Conservation (phyloP, 2,797 vertebrate genomes). For the Melanotaenia trifasciata region DNA sequence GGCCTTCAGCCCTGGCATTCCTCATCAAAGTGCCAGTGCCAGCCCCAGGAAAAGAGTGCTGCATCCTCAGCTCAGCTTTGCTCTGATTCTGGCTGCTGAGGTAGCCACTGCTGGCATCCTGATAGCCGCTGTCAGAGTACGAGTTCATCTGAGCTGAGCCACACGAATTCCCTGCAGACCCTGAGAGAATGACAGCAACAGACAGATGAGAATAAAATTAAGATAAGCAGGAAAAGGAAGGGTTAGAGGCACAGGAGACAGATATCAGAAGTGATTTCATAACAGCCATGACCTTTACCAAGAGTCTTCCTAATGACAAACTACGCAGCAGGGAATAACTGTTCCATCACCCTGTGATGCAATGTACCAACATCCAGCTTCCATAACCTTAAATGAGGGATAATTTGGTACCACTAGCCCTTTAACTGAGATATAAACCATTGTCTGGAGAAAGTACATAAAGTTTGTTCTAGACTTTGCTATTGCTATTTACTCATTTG, state of each 20-base stretch:
- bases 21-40: conserved; percentile 84
- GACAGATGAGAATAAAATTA: conserved; percentile 20
- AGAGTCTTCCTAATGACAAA: conserved; percentile 58
- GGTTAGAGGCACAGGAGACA: conserved; percentile 17
- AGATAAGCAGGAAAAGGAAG: conserved; percentile 1
- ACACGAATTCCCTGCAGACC: conserved; percentile 93
- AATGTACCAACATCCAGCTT: conserved; percentile 32
- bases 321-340: conserved; percentile 23
- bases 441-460: not conserved
- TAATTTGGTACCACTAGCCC: conserved; percentile 8
- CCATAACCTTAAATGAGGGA: conserved; percentile 35
- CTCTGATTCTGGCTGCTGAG: conserved; percentile 89
- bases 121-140: conserved; percentile 97
- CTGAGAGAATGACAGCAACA: conserved; percentile 71
- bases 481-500: not conserved
- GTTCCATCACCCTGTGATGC: conserved; percentile 32
- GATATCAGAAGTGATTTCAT: conserved; percentile 49
- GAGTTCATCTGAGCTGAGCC: conserved; percentile 99
- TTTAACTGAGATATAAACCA: not conserved
- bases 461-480: not conserved
- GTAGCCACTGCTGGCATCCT: conserved; percentile 93
- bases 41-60: conserved; percentile 87
- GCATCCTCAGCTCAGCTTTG: conserved; percentile 89
- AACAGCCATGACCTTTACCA: conserved; percentile 67
- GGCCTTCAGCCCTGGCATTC: conserved; percentile 92